Conservation (phyloP, 2,113 vertebrate species). For the Nicator chloris region DNA sequence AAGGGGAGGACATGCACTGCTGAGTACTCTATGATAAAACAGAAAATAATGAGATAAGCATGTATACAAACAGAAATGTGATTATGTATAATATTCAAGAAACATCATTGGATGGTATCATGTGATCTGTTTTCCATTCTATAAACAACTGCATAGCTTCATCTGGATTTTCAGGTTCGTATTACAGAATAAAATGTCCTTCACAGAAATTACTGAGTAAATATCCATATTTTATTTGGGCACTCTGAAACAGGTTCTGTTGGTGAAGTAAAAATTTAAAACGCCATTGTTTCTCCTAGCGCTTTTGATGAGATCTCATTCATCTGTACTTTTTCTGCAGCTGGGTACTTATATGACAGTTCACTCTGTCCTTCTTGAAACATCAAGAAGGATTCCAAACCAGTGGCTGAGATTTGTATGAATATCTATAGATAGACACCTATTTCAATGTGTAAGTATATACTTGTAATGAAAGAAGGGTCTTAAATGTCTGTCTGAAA, state of each 20-base stretch:
- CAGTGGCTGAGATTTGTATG: background rate
- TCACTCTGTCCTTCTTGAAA: background rate
- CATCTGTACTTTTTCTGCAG: background rate
- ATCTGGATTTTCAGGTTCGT: background rate
- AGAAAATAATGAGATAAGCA: background rate
- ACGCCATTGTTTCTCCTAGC: background rate
- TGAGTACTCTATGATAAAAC: conserved; percentile 55
- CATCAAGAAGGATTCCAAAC: background rate
- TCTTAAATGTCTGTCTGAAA: background rate
- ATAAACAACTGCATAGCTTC: background rate
- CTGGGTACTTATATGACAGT: background rate
- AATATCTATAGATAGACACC: background rate
- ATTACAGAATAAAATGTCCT: background rate
- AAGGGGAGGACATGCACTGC: conserved; percentile 21
- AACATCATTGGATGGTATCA: background rate
- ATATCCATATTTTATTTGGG: background rate
- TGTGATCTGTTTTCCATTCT: background rate
- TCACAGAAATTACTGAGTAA: background rate
- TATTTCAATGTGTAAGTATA: background rate
- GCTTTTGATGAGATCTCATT: background rate
- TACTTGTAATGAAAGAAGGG: background rate
- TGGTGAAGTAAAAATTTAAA: background rate
- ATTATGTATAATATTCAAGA: background rate
- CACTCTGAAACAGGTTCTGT: background rate
- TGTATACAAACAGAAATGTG: background rate